Percentiles rank a stretch among this genome's conserved stretches.
Conservation (phyloP, 2,797 vertebrate species). For the Cirrhinus mrigala region DNA sequence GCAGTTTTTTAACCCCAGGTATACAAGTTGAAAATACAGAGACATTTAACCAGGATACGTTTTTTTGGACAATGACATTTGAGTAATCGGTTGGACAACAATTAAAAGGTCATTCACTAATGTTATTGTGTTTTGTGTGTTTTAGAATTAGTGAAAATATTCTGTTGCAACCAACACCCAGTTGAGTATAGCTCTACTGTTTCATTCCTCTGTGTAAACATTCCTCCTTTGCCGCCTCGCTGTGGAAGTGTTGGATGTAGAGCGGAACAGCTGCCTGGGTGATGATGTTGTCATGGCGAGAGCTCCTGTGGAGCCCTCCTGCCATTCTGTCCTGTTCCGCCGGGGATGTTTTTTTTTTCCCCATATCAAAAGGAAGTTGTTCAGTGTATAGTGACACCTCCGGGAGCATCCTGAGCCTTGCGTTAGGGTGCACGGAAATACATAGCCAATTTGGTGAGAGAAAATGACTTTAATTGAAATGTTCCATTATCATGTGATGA, state of each 20-base stretch:
- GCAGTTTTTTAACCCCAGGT: not conserved
- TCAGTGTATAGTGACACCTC: constrained; percentile 22
- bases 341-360: constrained; percentile 39
- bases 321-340: constrained; percentile 47
- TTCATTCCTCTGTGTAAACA: constrained; percentile 10
- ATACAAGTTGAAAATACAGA: not conserved
- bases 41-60: too few relatives aligned
- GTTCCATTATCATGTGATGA: not conserved
- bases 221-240: not conserved
- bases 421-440: constrained; percentile 1
- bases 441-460: not conserved
- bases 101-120: not conserved
- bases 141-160: not conserved
- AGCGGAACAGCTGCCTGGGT: constrained; percentile 43
- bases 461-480: not conserved
- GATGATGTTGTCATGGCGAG: constrained; percentile 50
- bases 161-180: not conserved
- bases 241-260: not conserved
- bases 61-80: not conserved
- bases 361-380: constrained; percentile 55
- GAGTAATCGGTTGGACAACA: not conserved
- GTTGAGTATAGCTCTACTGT: not conserved
- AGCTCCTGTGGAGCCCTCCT: constrained; percentile 38
- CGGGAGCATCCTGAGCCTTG: not conserved
- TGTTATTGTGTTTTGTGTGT: not conserved